phyloP scores from a whole-genome alignment of 2,888 invertebrate genomes.

The Amaurobius ferox region DNA sequence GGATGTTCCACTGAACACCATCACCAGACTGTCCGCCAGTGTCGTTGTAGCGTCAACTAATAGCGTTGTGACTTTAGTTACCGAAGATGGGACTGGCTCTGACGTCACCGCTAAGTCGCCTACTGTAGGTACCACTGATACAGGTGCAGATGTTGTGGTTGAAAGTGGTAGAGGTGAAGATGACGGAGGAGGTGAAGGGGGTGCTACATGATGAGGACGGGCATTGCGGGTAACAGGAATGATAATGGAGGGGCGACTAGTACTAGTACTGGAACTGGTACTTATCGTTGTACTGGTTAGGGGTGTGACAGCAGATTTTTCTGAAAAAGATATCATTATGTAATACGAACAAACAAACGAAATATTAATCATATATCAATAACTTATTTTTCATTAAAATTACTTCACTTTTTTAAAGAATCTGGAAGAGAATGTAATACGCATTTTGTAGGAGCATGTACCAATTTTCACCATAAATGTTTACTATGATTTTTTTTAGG shows the following conservation, averaged over 20 bases:
- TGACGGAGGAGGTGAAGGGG: conserved; percentile 37
- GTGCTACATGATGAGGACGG: conserved; percentile 33
- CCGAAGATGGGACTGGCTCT: neutral
- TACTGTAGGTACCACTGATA: neutral
- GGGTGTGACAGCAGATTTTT: conserved; percentile 53
- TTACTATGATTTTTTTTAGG: too few relatives aligned
- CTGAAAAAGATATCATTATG: conserved; percentile 28
- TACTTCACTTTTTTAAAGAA: too few relatives aligned
- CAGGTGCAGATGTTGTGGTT: conserved; percentile 3
- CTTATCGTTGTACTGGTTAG: conserved; percentile 55
- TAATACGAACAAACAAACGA: too few relatives aligned
- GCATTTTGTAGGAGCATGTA: too few relatives aligned
- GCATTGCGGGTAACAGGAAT: conserved; percentile 69
- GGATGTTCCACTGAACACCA: conserved; percentile 56
- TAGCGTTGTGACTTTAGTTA: conserved; percentile 16
- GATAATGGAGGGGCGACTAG: conserved; percentile 70
- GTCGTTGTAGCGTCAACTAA: conserved; percentile 49
- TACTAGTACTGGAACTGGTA: conserved; percentile 65
- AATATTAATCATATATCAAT: too few relatives aligned
- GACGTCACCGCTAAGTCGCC: neutral
- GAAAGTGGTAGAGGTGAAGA: conserved; percentile 24
- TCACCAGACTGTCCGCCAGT: conserved; percentile 50
- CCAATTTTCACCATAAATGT: too few relatives aligned
- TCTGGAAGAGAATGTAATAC: too few relatives aligned
- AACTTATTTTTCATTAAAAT: too few relatives aligned